Evolutionary conservation across 2,797 vertebrate genomes (phyloP).

Genomic region (Poecile montanus): DNA sequence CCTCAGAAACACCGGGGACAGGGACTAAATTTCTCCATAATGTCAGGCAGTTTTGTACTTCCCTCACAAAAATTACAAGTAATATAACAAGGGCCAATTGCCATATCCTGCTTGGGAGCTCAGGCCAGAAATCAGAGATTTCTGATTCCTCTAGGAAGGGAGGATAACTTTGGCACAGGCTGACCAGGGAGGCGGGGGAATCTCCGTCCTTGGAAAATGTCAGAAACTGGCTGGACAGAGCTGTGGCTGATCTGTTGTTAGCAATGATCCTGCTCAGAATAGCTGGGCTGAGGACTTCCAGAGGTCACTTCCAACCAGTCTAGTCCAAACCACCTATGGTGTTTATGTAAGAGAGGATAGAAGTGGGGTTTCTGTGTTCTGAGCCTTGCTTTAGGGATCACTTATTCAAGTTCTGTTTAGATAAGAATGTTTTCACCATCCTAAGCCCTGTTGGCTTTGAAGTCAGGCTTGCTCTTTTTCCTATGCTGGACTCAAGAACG

Average conservation of each 20-base stretch:
- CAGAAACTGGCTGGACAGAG: not conserved
- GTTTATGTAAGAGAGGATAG: not conserved
- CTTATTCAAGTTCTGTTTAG: not conserved
- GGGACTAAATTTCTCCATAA: not conserved
- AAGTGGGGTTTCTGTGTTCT: not conserved
- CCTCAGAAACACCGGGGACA: not conserved
- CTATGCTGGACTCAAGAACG: not conserved
- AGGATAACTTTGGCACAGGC: not conserved
- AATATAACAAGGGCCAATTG: not conserved
- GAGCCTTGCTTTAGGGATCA: not conserved
- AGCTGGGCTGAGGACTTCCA: not conserved
- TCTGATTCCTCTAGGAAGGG: not conserved
- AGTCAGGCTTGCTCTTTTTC: not conserved
- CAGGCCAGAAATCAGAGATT: not conserved
- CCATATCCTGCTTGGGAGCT: not conserved
- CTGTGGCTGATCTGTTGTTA: not conserved
- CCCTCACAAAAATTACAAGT: not conserved
- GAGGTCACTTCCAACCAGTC: not conserved
- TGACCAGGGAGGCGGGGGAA: not conserved
- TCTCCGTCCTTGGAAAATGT: not conserved
- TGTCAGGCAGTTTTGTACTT: not conserved
- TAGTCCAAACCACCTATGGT: not conserved
- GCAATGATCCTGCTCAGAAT: not conserved
- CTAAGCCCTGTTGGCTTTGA: not conserved
- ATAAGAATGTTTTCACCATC: not conserved